Conservation (phyloP, 1,140 invertebrate species). For the Bombus pascuorum region DNA sequence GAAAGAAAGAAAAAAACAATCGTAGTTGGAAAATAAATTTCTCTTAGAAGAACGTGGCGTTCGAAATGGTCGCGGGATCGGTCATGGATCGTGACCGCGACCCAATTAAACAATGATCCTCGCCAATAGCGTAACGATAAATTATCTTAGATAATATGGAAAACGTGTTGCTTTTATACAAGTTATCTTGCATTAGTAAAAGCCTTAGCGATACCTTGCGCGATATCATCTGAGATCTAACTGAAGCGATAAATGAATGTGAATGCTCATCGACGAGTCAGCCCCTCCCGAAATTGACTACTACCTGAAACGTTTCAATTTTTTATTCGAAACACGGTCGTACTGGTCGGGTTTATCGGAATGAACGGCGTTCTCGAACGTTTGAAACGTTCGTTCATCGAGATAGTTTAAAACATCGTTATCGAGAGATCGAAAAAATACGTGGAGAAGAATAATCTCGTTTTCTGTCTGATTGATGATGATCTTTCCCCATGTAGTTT, state of each 20-base stretch:
- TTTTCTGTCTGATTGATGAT: rapidly evolving
- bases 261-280: slow-evolving; percentile 24
- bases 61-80: not conserved
- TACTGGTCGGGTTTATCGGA: not conserved
- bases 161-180: slow-evolving; percentile 38
- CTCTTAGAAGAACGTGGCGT: not conserved
- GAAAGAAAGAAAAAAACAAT: not conserved
- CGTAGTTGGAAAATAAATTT: slow-evolving; percentile 5
- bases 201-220: slow-evolving; percentile 38
- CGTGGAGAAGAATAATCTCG: not conserved
- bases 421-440: not conserved
- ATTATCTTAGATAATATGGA: slow-evolving; percentile 47
- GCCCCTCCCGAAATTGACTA: not conserved
- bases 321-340: not conserved
- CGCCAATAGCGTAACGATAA: slow-evolving; percentile 20
- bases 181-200: slow-evolving; percentile 35
- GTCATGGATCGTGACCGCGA: slow-evolving; percentile 11
- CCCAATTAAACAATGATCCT: not conserved
- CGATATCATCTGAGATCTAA: slow-evolving; percentile 50
- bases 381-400: not conserved
- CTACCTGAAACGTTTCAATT: not conserved
- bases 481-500: not conserved
- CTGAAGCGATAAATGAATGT: slow-evolving; percentile 37
- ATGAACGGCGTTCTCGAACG: not conserved
- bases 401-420: too few species aligned